phyloP scores from a whole-genome alignment of 2,888 invertebrate species.

The Leptogaster cylindrica region DNA sequence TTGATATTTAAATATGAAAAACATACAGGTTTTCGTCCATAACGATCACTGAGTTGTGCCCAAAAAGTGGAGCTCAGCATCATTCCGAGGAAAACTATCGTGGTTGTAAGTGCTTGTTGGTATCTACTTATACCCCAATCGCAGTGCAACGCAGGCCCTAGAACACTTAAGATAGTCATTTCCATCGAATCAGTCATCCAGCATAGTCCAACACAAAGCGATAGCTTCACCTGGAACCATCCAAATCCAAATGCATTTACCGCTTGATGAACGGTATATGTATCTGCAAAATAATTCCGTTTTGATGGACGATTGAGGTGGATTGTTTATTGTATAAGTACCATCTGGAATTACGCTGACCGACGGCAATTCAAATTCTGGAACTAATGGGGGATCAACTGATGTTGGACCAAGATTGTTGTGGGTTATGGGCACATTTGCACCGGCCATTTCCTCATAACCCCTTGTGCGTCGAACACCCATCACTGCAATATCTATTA shows the following conservation, averaged over 20 bases:
- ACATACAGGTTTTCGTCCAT: constrained; percentile 84
- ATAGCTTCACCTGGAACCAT: constrained; percentile 87
- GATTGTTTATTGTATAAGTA: constrained; percentile 52
- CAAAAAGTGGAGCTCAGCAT: constrained; percentile 96
- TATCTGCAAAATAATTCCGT: constrained; percentile 67
- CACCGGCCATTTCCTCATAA: constrained; percentile 52
- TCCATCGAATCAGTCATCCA: constrained; percentile 99
- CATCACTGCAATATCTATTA: no score
- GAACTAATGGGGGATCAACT: constrained; percentile 53
- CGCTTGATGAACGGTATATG: constrained; percentile 85
- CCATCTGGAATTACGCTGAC: constrained; percentile 73
- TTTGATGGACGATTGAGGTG: not conserved
- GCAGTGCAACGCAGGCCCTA: constrained; percentile 92
- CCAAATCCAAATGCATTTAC: constrained; percentile 87
- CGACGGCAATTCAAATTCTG: constrained; percentile 70
- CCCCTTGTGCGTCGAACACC: constrained; percentile 50
- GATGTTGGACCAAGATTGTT: constrained; percentile 7
- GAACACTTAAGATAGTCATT: constrained; percentile 93
- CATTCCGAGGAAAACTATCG: constrained; percentile 95
- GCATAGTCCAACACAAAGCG: constrained; percentile 82
- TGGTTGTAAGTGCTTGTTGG: constrained; percentile 91
- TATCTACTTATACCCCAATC: constrained; percentile 89
- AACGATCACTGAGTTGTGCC: constrained; percentile 93
- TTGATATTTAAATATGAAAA: not conserved
- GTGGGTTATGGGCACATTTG: constrained; percentile 47